Evolutionary conservation across 2,797 vertebrate genomes (phyloP).

Genomic region (Galago senegalensis): DNA sequence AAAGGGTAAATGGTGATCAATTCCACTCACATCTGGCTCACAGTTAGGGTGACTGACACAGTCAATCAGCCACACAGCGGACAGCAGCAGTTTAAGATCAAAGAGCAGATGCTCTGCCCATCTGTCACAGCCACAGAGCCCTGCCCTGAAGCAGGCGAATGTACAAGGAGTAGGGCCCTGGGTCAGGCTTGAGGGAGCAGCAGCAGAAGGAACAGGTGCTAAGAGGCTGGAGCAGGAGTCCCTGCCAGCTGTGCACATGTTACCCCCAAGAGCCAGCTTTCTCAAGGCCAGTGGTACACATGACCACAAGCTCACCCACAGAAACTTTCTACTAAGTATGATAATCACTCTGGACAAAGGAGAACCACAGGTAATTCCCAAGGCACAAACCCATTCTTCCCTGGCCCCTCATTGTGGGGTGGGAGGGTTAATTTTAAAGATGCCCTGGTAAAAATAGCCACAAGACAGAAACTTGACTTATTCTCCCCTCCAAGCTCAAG

Average conservation of each 20-base stretch:
- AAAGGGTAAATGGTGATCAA: not conserved
- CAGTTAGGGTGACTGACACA: not conserved
- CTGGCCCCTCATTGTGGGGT: not conserved
- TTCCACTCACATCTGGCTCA: constrained; percentile 6
- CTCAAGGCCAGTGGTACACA: not conserved
- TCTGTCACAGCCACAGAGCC: not conserved
- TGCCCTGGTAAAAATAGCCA: not conserved
- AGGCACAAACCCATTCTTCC: not conserved
- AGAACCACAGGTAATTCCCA: not conserved
- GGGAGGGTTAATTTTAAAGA: not conserved
- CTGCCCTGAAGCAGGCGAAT: not conserved
- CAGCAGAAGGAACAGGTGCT: not conserved
- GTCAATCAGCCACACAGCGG: not conserved
- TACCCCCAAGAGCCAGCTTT: not conserved
- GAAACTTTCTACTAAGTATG: not conserved
- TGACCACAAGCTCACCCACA: not conserved
- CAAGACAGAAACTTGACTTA: not conserved
- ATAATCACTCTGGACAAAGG: not conserved
- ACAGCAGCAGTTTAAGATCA: not conserved
- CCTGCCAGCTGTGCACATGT: not conserved
- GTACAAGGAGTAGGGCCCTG: not conserved
- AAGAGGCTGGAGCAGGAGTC: not conserved
- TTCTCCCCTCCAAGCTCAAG: not conserved
- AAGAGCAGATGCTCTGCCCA: not conserved
- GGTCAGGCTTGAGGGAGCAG: not conserved